These are phyloP conservation scores for Pseudomugil gertrudae DNA, from an alignment of 2,797 vertebrate genomes.

Conservation along the genomic window DNA sequence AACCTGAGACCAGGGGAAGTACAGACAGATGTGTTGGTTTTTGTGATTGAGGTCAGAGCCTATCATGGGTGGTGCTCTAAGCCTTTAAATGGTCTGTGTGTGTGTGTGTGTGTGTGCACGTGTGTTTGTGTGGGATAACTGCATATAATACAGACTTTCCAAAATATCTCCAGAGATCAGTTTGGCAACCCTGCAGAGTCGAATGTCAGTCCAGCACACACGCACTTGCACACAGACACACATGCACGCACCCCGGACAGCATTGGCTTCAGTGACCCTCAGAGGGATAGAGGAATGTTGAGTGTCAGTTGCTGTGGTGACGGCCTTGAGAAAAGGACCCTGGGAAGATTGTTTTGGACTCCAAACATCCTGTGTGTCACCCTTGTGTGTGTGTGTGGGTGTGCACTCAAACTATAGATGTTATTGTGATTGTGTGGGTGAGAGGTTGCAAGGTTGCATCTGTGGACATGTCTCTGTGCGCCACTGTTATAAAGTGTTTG, in stretches of 20 bases:
- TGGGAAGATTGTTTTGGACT: conserved; percentile 78
- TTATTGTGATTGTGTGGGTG: conserved; percentile 57
- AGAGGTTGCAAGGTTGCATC: conserved; percentile 57
- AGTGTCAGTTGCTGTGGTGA: conserved; percentile 69
- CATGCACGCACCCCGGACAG: conserved; percentile 50
- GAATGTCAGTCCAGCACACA: conserved; percentile 31
- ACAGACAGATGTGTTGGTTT: conserved; percentile 58
- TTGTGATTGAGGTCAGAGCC: conserved; percentile 49
- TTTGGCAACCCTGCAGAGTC: conserved; percentile 46
- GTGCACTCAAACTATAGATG: conserved; percentile 40
- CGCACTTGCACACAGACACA: conserved; percentile 27
- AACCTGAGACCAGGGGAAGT: conserved; percentile 43
- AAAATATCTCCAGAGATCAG: conserved; percentile 37
- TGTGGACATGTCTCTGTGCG: conserved; percentile 35
- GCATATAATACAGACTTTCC: conserved; percentile 31
- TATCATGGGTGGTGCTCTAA: conserved; percentile 39
- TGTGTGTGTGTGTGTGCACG: too few species aligned
- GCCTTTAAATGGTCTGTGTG: conserved; percentile 25
- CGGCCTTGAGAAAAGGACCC: conserved; percentile 78
- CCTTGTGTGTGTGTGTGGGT: conserved; percentile 51
- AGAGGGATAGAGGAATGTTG: conserved; percentile 73
- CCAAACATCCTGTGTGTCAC: conserved; percentile 78
- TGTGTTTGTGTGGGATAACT: conserved; percentile 15
- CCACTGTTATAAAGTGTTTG: conserved; percentile 37
- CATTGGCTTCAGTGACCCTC: conserved; percentile 63